Percentiles rank a stretch among this genome's conserved stretches.
phyloP scores from a whole-genome alignment of 1,140 invertebrate genomes.

The Asbolus verrucosus region DNA sequence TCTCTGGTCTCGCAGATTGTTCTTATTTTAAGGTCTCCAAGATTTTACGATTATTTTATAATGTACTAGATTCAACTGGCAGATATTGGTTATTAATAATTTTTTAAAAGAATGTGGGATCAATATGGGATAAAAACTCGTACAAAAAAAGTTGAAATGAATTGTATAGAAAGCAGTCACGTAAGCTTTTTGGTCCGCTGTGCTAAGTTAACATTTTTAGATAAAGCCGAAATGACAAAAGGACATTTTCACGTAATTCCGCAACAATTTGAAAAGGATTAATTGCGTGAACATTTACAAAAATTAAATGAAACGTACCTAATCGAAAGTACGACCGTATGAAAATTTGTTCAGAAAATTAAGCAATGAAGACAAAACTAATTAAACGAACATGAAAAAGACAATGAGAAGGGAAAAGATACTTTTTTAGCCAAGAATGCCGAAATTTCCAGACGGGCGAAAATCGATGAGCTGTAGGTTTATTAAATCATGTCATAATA shows the following conservation, averaged over 20 bases:
- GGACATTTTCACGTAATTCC: not conserved
- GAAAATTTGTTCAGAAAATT: not conserved
- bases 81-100: constrained; percentile 22
- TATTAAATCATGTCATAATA: constrained; percentile 13
- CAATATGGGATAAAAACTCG: not conserved
- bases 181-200: constrained; percentile 6
- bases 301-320: constrained; percentile 12
- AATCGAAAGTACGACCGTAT: not conserved
- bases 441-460: not conserved
- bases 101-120: constrained; percentile 9
- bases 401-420: constrained; percentile 23
- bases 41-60: constrained; percentile 28
- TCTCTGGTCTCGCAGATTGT: constrained; percentile 25
- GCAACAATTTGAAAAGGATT: not conserved
- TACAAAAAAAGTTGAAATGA: not conserved
- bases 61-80: constrained; percentile 13
- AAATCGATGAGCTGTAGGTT: constrained; percentile 16
- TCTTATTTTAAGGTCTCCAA: not conserved
- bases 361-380: constrained; percentile 8
- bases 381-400: constrained; percentile 21
- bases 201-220: constrained; percentile 23
- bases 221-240: constrained; percentile 6
- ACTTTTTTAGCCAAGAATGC: constrained; percentile 17
- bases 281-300: not conserved
- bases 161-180: constrained; percentile 11